Percentiles rank a stretch among this genome's conserved stretches.
phyloP scores from a whole-genome alignment of 1,140 invertebrate species.

The Cataglyphis hispanica region DNA sequence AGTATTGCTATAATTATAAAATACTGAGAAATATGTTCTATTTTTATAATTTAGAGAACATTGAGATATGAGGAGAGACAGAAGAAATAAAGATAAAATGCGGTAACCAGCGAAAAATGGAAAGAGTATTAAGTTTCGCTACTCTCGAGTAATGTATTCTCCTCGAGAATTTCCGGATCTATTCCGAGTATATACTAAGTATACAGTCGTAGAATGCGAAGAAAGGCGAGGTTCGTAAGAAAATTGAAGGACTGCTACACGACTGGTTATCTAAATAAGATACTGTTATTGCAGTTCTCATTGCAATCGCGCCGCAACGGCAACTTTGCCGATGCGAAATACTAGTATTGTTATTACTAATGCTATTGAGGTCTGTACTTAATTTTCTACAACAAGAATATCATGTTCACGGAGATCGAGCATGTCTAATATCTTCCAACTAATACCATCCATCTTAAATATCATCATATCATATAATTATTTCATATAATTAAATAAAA shows the following conservation, averaged over 20 bases:
- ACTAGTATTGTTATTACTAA: slow-evolving; percentile 31
- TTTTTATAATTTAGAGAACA: neutral
- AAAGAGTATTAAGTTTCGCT: slow-evolving; percentile 34
- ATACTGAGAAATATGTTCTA: neutral
- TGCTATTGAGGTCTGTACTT: slow-evolving; percentile 29
- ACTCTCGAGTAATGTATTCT: slow-evolving; percentile 20
- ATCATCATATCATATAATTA: slow-evolving; percentile 10
- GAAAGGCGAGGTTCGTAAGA: slow-evolving; percentile 30
- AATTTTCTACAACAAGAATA: slow-evolving; percentile 40
- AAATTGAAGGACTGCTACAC: slow-evolving; percentile 49
- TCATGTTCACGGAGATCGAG: neutral
- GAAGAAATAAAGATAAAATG: neutral
- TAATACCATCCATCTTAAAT: slow-evolving; percentile 44
- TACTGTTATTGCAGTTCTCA: slow-evolving; percentile 43
- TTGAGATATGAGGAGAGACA: neutral
- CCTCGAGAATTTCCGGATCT: slow-evolving; percentile 3
- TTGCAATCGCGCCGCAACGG: slow-evolving; percentile 14
- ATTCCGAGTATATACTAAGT: neutral
- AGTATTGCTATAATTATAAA: neutral
- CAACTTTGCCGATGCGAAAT: slow-evolving; percentile 20
- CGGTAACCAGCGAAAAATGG: neutral
- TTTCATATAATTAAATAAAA: slow-evolving; percentile 2
- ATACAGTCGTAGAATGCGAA: slow-evolving; percentile 15
- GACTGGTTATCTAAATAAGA: slow-evolving; percentile 60
- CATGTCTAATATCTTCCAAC: neutral